Evolutionary conservation across 1,140 invertebrate genomes (phyloP), one percentile per base, ranked within the genome.

Genomic region (Leptopilina boulardi): DNA sequence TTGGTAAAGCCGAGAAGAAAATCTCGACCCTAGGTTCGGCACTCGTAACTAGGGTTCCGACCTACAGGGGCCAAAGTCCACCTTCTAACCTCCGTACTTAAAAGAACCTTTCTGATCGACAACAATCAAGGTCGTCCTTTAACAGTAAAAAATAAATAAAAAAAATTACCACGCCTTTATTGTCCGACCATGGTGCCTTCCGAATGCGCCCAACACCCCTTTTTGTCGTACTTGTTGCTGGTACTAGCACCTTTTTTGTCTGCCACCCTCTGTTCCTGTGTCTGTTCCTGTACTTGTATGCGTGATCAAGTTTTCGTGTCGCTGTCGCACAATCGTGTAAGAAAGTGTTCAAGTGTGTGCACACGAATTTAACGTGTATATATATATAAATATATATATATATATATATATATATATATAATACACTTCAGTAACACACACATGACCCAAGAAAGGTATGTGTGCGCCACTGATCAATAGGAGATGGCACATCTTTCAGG

Each of bases 21-120:
- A 82, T 88, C 89, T 91, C 89, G 88, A 87, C 88, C 89, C 90
- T 91, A 91, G 90, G 90, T 85, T 90, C 90, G 89, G 90, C 86
- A 91, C 90, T 91, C 90, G 90, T 91, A 91, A 91, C 90, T 91
- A 91, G 90, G 89, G 89, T 90, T 90, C 90, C 89, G 85, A 89
- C 87, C 88, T 84, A 86, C 90, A 85, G 88, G 89, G 87, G 89
- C 90, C 84, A 81, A 89, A 83, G 85, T 86, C 86, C 88, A 89
- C 85, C 87, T 83, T 86, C 86, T 87, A 86, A 89, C 81, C 84
- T 85, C 89, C 88, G 89, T 91, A 91, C 89, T 77, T 83, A 66
- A 66, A 66, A 66, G 26, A 30, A 66, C 59, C 59, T 66, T 66
- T 66, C 23, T 66, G 13, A 30, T 66, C 56, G 23, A 59, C 21